A percentile compares a stretch with the other conserved stretches of the same genome.
These are phyloP conservation scores for Oasisia sp. DNA, from an alignment of 2,888 invertebrate species.

Conservation along the genomic window DNA sequence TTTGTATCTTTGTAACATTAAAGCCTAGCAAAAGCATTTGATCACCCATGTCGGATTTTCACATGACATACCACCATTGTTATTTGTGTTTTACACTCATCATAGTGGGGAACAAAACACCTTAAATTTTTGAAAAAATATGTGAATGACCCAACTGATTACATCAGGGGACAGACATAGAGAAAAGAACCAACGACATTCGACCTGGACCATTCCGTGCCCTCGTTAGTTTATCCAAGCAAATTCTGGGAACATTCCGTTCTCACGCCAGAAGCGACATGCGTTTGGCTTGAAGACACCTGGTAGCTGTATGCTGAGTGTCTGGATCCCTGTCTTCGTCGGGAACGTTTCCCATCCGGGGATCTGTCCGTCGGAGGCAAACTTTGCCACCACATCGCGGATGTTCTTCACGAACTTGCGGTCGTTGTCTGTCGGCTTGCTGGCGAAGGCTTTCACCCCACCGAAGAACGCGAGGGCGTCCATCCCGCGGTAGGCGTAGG, in stretches of 20 bases:
- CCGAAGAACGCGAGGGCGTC: slow-evolving; percentile 38
- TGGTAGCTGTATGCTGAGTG: background rate
- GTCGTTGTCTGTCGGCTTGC: background rate
- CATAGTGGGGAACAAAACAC: background rate
- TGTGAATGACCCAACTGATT: background rate
- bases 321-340: slow-evolving; percentile 1
- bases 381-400: slow-evolving; percentile 23
- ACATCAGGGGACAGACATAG: background rate
- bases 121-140: background rate
- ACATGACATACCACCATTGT: background rate
- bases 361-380: slow-evolving; percentile 3
- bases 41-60: background rate
- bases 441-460: background rate
- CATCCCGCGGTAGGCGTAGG: slow-evolving; percentile 36
- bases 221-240: slow-evolving; percentile 33
- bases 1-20: background rate
- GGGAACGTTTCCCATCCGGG: slow-evolving; percentile 21
- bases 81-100: too few relatives aligned
- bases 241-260: slow-evolving; percentile 27
- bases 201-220: background rate
- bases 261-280: slow-evolving; percentile 31
- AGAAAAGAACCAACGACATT: background rate
- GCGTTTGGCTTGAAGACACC: slow-evolving; percentile 17
- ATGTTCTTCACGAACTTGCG: background rate
- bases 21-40: background rate